These are phyloP conservation scores for Brenthis hecate DNA, from an alignment of 2,888 invertebrate genomes.

Conservation along the genomic window DNA sequence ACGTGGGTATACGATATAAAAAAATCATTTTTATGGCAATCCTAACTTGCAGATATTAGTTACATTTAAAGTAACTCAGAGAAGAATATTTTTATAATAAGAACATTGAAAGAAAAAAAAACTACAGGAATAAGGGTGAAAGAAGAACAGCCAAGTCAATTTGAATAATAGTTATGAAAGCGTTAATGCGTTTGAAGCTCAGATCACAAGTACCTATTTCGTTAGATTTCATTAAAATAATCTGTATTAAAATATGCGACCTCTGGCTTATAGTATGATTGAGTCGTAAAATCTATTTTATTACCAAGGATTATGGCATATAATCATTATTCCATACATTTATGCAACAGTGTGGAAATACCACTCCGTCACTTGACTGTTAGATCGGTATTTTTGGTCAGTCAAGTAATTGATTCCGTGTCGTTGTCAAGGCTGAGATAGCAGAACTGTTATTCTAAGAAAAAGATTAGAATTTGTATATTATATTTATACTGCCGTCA, in stretches of 20 bases:
- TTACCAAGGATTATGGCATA: constrained; percentile 3
- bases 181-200: neutral
- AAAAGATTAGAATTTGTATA: neutral
- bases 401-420: constrained; percentile 29
- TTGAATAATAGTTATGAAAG: too few species aligned
- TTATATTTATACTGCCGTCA: too few species aligned
- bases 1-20: too few species aligned
- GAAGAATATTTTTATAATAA: too few species aligned
- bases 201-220: neutral
- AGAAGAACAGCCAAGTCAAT: too few species aligned
- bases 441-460: neutral
- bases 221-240: constrained; percentile 15
- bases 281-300: constrained; percentile 10
- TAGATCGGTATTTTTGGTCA: constrained; percentile 27
- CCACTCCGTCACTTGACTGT: constrained; percentile 17
- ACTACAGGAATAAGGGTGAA: too few species aligned
- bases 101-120: too few species aligned
- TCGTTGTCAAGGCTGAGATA: constrained; percentile 24
- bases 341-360: constrained; percentile 17
- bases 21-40: too few species aligned
- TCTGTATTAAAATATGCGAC: constrained; percentile 21
- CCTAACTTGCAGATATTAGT: too few species aligned
- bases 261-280: constrained; percentile 3
- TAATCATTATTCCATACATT: constrained; percentile 13
- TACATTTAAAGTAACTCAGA: too few species aligned